Evolutionary conservation across 1,140 invertebrate species (phyloP).

Genomic region (Tetragonula clypearis): DNA sequence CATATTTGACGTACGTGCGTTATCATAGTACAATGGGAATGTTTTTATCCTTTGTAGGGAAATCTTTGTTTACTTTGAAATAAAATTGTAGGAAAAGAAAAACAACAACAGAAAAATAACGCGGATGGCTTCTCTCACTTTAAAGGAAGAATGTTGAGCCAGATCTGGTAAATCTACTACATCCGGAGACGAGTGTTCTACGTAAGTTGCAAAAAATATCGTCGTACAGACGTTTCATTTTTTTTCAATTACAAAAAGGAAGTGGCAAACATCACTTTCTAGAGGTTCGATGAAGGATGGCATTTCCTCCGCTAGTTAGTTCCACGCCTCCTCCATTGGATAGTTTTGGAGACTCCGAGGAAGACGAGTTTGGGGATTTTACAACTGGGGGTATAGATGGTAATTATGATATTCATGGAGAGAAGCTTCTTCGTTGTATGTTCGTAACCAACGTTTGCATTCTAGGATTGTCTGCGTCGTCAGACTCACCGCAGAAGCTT

Average conservation of each 20-base stretch:
- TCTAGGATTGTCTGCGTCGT: slow-evolving; percentile 80
- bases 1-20: slow-evolving; percentile 20
- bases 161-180: neutral
- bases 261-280: neutral
- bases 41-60: neutral
- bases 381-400: slow-evolving; percentile 80
- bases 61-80: neutral
- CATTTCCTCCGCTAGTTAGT: slow-evolving; percentile 84
- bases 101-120: too few relatives aligned
- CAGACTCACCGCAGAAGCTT: slow-evolving; percentile 78
- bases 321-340: slow-evolving; percentile 85
- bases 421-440: slow-evolving; percentile 16
- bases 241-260: neutral
- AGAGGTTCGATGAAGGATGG: slow-evolving; percentile 65
- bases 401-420: slow-evolving; percentile 58
- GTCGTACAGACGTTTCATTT: neutral
- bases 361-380: slow-evolving; percentile 85
- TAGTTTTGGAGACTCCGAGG: slow-evolving; percentile 83
- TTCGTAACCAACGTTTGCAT: slow-evolving; percentile 36
- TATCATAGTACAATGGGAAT: neutral
- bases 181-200: neutral
- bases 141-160: too few relatives aligned
- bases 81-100: neutral
- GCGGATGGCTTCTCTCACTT: neutral
- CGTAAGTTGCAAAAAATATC: neutral